Evolutionary conservation across 2,888 invertebrate genomes (phyloP).

Genomic region (Pyrochroa serraticornis): DNA sequence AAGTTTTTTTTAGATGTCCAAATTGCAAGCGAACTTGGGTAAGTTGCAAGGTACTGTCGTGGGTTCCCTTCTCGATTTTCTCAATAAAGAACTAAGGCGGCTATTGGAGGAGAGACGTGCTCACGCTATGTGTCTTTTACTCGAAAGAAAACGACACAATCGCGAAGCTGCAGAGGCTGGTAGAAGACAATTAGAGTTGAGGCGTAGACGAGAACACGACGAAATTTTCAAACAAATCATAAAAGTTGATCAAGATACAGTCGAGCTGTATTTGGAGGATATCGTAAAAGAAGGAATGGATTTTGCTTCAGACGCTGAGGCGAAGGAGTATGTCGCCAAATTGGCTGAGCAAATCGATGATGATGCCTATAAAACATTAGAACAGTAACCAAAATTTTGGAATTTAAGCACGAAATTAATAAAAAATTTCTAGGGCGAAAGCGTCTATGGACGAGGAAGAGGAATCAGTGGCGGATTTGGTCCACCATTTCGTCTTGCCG

Average conservation of each 20-base stretch:
- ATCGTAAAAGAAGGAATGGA: constrained; percentile 67
- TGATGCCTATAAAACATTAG: constrained; percentile 58
- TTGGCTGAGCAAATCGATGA: constrained; percentile 65
- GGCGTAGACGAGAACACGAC: constrained; percentile 74
- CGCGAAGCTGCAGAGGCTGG: constrained; percentile 84
- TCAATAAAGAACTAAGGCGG: constrained; percentile 78
- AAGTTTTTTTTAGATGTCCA: constrained; percentile 57
- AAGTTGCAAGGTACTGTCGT: constrained; percentile 76
- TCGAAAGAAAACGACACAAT: constrained; percentile 76
- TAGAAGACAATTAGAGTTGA: constrained; percentile 75
- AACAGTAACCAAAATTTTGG: constrained; percentile 22
- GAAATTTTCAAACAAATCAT: constrained; percentile 77
- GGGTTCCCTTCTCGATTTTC: constrained; percentile 73
- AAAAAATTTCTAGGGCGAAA: neutral
- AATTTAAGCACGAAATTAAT: neutral
- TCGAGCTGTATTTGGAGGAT: constrained; percentile 67
- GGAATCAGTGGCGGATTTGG: constrained; percentile 64
- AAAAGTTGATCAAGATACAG: constrained; percentile 64
- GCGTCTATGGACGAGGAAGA: constrained; percentile 56
- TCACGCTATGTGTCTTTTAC: constrained; percentile 79
- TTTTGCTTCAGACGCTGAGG: constrained; percentile 63
- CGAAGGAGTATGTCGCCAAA: constrained; percentile 61
- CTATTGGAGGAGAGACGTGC: constrained; percentile 78
- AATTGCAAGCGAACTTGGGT: constrained; percentile 67
- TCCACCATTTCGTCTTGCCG: constrained; percentile 66